These are phyloP conservation scores for Anticlea derivata DNA, from an alignment of 2,888 invertebrate species.

Conservation along the genomic window DNA sequence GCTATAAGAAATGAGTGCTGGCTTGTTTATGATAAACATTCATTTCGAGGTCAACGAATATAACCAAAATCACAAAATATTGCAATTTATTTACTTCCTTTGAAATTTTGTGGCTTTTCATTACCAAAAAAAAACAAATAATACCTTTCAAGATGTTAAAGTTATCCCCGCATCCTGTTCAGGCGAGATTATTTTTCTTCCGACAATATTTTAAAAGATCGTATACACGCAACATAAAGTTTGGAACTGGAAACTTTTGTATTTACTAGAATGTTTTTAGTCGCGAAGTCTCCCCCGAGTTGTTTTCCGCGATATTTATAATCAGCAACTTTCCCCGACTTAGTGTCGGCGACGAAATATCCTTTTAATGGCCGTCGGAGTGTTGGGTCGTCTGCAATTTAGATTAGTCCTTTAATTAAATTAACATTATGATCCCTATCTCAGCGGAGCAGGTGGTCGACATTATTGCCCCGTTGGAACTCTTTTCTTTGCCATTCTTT, in stretches of 20 bases:
- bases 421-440: slow-evolving; percentile 84
- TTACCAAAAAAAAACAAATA: neutral
- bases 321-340: slow-evolving; percentile 74
- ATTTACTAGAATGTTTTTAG: slow-evolving; percentile 58
- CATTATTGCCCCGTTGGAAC: slow-evolving; percentile 70
- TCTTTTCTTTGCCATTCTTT: slow-evolving; percentile 61
- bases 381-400: slow-evolving; percentile 83
- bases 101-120: neutral
- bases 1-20: slow-evolving; percentile 28
- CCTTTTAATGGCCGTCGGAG: slow-evolving; percentile 80
- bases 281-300: slow-evolving; percentile 58
- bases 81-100: neutral
- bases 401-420: slow-evolving; percentile 84
- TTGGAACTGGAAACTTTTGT: slow-evolving; percentile 45
- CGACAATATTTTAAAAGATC: slow-evolving; percentile 32
- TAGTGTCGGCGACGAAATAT: slow-evolving; percentile 77
- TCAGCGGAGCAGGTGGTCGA: slow-evolving; percentile 76
- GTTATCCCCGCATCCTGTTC: slow-evolving; percentile 17
- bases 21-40: slow-evolving; percentile 7
- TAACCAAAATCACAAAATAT: slow-evolving; percentile 1
- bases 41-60: neutral
- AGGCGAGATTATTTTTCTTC: slow-evolving; percentile 8
- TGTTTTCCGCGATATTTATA: slow-evolving; percentile 76
- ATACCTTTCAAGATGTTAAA: slow-evolving; percentile 11
- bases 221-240: slow-evolving; percentile 30